Evolutionary conservation across 2,888 invertebrate genomes (phyloP).

Genomic region (Tachina fera): DNA sequence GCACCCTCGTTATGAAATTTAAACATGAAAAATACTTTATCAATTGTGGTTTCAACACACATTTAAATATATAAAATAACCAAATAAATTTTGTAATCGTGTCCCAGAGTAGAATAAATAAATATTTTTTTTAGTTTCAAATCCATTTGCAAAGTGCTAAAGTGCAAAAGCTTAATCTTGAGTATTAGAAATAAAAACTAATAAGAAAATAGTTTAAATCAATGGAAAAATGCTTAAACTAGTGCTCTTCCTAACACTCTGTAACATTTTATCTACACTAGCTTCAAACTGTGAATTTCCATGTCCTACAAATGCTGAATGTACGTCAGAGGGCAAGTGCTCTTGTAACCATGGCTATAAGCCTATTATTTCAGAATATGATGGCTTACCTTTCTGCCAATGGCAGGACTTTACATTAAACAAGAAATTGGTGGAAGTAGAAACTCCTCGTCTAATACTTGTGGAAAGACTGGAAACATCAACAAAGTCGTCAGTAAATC

Average conservation of each 20-base stretch:
- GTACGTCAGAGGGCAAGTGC: constrained; percentile 24
- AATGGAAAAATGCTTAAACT: constrained; percentile 17
- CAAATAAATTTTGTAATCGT: background rate
- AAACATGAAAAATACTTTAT: background rate
- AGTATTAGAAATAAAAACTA: background rate
- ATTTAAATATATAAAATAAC: background rate
- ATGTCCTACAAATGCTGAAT: constrained; percentile 32
- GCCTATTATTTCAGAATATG: constrained; percentile 1
- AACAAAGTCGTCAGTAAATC: background rate
- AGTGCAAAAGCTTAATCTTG: background rate
- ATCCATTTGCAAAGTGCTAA: background rate
- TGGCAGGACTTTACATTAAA: constrained; percentile 24
- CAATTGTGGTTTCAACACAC: background rate
- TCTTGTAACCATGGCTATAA: constrained; percentile 37
- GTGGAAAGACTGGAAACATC: background rate
- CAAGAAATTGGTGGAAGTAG: background rate
- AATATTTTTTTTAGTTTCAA: constrained; percentile 9
- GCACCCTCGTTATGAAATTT: background rate
- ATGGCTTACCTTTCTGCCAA: constrained; percentile 50
- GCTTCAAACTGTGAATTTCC: constrained; percentile 21
- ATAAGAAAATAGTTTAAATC: background rate
- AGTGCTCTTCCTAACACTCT: background rate
- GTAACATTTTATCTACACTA: background rate
- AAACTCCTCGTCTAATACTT: background rate
- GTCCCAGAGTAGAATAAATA: background rate